These are phyloP conservation scores for Hiodon tergisus DNA, from an alignment of 2,113 vertebrate species.

Conservation along the genomic window DNA sequence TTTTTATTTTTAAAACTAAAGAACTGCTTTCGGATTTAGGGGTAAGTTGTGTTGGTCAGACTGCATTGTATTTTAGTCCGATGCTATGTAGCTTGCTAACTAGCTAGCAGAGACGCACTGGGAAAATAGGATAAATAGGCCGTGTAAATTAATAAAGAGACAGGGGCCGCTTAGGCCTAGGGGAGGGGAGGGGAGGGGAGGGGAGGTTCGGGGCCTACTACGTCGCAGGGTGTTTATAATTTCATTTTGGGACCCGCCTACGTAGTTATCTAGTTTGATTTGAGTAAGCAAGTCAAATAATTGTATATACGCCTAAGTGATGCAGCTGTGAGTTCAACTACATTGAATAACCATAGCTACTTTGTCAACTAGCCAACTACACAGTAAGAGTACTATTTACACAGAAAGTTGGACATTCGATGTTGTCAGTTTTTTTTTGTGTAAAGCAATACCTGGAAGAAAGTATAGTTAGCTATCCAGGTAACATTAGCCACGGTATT, in stretches of 20 bases:
- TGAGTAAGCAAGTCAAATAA: no score
- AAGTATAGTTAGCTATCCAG: no score
- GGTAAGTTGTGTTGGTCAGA: conserved; percentile 18
- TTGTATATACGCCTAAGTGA: no score
- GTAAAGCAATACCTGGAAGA: no score
- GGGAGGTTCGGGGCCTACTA: conserved; percentile 7
- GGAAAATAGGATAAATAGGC: conserved; percentile 5
- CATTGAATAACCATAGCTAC: no score
- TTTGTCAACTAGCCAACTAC: no score
- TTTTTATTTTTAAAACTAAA: not conserved
- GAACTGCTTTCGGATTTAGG: conserved; percentile 12
- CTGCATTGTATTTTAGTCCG: not conserved
- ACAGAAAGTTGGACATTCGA: no score
- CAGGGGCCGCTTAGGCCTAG: conserved; percentile 14
- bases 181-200: not conserved
- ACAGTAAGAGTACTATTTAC: no score
- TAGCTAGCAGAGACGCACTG: conserved; percentile 6
- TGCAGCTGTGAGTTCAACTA: no score
- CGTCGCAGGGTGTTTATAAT: conserved; percentile 7
- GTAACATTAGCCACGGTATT: no score
- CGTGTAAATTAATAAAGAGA: not conserved
- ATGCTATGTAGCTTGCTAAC: conserved; percentile 8
- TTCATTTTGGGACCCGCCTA: not conserved
- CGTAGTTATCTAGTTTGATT: no score
- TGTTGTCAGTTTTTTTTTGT: no score